Evolutionary conservation across 1,140 invertebrate species (phyloP).

Genomic region (Sitodiplosis mosellana): DNA sequence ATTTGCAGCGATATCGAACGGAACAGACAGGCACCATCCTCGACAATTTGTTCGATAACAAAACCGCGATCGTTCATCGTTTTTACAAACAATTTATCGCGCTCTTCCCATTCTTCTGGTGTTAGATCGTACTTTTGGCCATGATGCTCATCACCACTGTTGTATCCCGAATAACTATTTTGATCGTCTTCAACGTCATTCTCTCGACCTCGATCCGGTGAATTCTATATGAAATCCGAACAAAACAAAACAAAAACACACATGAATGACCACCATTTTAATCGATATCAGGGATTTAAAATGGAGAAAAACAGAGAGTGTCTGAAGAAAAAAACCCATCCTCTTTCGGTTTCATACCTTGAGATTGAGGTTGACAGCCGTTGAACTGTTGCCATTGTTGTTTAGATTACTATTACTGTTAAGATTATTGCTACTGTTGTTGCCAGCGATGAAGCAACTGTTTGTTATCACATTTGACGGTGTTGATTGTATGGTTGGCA

Average conservation of each 20-base stretch:
- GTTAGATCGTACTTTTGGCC: constrained; percentile 32
- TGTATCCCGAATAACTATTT: constrained; percentile 33
- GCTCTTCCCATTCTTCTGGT: constrained; percentile 38
- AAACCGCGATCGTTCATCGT: constrained; percentile 53
- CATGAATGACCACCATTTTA: too few species aligned
- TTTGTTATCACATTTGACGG: too few species aligned
- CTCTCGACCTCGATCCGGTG: too few species aligned
- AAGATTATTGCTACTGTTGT: constrained; percentile 1
- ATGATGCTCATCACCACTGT: constrained; percentile 60
- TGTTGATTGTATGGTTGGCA: too few species aligned
- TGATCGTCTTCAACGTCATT: too few species aligned
- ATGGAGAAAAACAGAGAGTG: too few species aligned
- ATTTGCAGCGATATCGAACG: constrained; percentile 83
- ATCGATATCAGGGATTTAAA: too few species aligned
- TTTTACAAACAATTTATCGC: constrained; percentile 50
- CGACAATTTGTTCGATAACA: constrained; percentile 71
- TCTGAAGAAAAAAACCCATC: too few species aligned
- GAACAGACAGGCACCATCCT: constrained; percentile 88
- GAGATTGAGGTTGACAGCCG: too few species aligned
- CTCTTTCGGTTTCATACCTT: too few species aligned
- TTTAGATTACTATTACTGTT: constrained; percentile 1
- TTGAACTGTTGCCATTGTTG: not conserved
- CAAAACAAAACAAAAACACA: too few species aligned
- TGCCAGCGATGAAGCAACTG: not conserved
- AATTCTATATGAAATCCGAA: too few species aligned